Percentiles rank a stretch among this genome's conserved stretches.
Evolutionary conservation across 2,113 vertebrate genomes (phyloP).

Genomic region (Burhinus bistriatus): DNA sequence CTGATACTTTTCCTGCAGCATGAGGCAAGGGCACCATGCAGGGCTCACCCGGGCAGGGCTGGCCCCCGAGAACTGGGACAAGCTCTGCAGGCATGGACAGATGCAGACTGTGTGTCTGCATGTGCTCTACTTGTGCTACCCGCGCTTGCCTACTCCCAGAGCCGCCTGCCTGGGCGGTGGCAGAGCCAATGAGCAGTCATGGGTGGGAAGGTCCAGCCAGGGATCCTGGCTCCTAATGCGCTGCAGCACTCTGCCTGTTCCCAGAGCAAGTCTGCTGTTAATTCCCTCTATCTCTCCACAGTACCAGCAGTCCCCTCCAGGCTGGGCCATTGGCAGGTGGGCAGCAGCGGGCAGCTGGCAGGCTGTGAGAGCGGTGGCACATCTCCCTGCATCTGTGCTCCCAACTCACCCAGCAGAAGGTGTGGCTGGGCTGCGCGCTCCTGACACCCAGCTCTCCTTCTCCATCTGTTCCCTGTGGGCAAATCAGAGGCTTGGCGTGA

Average conservation of each 20-base stretch:
- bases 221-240: background rate
- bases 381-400: background rate
- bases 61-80: fast-evolving
- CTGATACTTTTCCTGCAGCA: background rate
- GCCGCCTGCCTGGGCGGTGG: background rate
- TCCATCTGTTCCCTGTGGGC: background rate
- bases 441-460: background rate
- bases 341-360: background rate
- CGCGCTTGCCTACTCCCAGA: background rate
- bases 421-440: background rate
- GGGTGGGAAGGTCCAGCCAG: background rate
- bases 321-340: background rate
- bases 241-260: background rate
- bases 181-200: background rate
- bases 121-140: background rate
- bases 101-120: background rate
- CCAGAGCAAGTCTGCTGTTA: constrained; percentile 28
- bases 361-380: background rate
- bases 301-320: background rate
- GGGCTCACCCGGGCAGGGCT: background rate
- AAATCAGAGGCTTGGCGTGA: background rate
- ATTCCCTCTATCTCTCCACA: constrained; percentile 38
- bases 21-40: background rate
- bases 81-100: background rate
- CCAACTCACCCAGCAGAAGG: background rate